A percentile compares a stretch with the other conserved stretches of the same genome.
Conservation (phyloP, 1,140 invertebrate species). For the Drosophila yakuba region DNA sequence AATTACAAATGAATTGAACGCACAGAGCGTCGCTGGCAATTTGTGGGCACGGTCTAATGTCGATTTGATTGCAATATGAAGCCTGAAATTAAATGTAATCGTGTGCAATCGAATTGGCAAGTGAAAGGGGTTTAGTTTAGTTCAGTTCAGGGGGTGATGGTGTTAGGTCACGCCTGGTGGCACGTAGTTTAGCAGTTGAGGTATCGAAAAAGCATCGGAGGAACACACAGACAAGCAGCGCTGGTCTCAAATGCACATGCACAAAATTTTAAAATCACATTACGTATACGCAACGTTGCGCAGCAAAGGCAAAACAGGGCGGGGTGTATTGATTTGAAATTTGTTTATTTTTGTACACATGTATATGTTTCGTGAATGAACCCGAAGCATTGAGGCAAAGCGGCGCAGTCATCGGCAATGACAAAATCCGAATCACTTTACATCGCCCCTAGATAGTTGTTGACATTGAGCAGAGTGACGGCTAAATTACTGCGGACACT, state of each 20-base stretch:
- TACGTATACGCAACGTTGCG: conserved; percentile 76
- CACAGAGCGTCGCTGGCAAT: conserved; percentile 15
- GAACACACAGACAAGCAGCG: conserved; percentile 6
- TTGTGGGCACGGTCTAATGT: conserved; percentile 46
- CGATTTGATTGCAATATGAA: conserved; percentile 76
- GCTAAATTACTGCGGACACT: neutral
- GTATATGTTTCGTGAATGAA: conserved; percentile 10
- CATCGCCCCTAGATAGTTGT: conserved; percentile 50
- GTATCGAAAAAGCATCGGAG: conserved; percentile 26
- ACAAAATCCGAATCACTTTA: conserved; percentile 50
- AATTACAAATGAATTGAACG: conserved; percentile 15
- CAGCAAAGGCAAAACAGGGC: conserved; percentile 41
- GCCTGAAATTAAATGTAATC: conserved; percentile 78
- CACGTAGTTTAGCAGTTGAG: conserved; percentile 47
- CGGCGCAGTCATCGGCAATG: conserved; percentile 49
- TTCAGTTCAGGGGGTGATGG: too few relatives aligned
- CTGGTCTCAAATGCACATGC: conserved; percentile 60
- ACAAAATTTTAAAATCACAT: conserved; percentile 75
- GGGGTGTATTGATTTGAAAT: neutral
- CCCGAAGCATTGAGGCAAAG: conserved; percentile 38
- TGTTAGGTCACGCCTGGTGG: conserved; percentile 52
- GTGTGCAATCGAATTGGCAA: conserved; percentile 33
- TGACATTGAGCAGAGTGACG: conserved; percentile 49
- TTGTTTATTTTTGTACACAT: conserved; percentile 22
- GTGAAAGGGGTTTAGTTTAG: neutral